Base-by-base conservation (phyloP, 2,113 vertebrate genomes). In the Atherinomorus stipes region DNA sequence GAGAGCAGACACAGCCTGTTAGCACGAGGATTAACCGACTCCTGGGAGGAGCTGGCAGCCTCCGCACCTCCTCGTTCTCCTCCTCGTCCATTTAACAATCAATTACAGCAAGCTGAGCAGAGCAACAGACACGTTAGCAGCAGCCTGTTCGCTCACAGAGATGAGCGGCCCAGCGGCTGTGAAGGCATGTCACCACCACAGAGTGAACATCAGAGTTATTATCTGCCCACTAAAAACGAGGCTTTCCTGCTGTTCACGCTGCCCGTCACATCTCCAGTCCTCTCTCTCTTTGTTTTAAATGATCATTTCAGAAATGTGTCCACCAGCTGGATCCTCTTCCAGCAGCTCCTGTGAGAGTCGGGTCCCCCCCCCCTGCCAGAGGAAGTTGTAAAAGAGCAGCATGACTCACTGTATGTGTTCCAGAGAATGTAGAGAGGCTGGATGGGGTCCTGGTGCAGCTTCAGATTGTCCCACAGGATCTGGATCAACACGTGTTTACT, bases 381-480 rank as follows among this genome's bases (percentile, higher is more conserved):
- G 25, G 4, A 21, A 26, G 50, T 42, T 52, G 19, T 13, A 37
- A 13, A 16, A 44, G 42, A 50, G 10, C 40, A 38, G 16, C 2
- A 31, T 1, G 31, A 90, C 91, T 89, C 78, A 99, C 98, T 96
- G 84, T 95, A 95, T n/a, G 95, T 94, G 72, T 98, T 99, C 98
- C 98, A 99, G 58, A 99, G 91, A 88, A 98, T 96, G 90, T 99
- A 99, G 34, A 99, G 91, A 7, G 98, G 97, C 69, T 97, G 96
- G 31, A 96, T 88, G 0, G 95, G 95, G 78, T 99, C 98, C 91
- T 98, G 97, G 81, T 99, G 97, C 74, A 99, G 90, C 81, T 97
- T 99, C 85, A 97, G 96, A 11, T 99, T 99, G 93, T 99, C 98
- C 98, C 98, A 99, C 2, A 99, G 90, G 90, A 98, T 97, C 89